These are phyloP conservation scores for Porites divaricata DNA, from an alignment of 92 coral and sea anemone species.

Conservation along the genomic window DNA sequence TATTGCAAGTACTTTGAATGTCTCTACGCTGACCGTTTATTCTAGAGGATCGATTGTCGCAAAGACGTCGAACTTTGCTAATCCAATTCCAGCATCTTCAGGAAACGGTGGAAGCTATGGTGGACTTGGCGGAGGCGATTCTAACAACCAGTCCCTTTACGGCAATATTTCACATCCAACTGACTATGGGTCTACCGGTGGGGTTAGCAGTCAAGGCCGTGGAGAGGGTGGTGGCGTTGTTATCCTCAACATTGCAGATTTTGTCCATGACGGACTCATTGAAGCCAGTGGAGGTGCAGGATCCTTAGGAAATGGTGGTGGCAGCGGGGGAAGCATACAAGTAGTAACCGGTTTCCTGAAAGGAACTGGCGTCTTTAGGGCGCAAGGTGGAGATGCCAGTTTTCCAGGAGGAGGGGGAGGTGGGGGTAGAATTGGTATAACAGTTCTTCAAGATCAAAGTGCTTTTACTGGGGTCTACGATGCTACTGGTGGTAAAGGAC, in stretches of 20 bases:
- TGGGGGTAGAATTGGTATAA: slow-evolving; percentile 80
- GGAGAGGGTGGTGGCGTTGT: slow-evolving; percentile 92
- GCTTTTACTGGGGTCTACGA: slow-evolving; percentile 73
- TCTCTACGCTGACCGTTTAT: slow-evolving; percentile 57
- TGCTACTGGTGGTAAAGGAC: slow-evolving; percentile 83
- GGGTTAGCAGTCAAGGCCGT: slow-evolving; percentile 64
- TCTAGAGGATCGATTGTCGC: slow-evolving; percentile 81
- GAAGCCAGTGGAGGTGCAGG: slow-evolving; percentile 82
- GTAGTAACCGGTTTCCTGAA: slow-evolving; percentile 57
- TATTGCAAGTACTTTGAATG: slow-evolving; percentile 50
- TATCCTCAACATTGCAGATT: slow-evolving; percentile 48
- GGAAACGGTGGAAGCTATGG: slow-evolving; percentile 90
- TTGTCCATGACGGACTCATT: slow-evolving; percentile 75
- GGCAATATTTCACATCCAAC: slow-evolving; percentile 68
- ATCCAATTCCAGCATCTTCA: slow-evolving; percentile 40
- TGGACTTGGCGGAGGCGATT: slow-evolving; percentile 88
- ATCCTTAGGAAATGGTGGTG: slow-evolving; percentile 81
- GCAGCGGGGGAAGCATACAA: slow-evolving; percentile 93
- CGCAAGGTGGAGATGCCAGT: slow-evolving; percentile 79
- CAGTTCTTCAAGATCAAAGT: slow-evolving; percentile 42
- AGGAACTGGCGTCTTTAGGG: slow-evolving; percentile 82
- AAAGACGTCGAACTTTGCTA: slow-evolving; percentile 54
- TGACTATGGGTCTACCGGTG: slow-evolving; percentile 89
- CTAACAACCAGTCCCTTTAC: slow-evolving; percentile 57
- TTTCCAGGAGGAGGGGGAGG: slow-evolving; percentile 84